Conservation (phyloP, 2,113 vertebrate genomes). For the Patagioenas fasciata region DNA sequence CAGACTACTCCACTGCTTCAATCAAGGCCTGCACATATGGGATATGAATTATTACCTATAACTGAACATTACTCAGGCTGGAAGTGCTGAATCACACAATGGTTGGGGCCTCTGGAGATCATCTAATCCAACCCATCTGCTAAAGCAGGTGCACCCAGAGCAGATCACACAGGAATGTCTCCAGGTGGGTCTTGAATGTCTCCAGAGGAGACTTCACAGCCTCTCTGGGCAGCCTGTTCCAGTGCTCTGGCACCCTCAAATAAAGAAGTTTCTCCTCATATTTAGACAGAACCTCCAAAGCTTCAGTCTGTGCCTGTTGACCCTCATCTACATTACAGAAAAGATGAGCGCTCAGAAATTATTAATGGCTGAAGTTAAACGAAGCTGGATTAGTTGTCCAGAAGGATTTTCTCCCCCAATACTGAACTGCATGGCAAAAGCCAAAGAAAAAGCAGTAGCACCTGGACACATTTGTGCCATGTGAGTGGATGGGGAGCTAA, state of each 20-base stretch:
- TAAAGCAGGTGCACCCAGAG: too few species aligned
- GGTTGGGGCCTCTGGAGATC: too few species aligned
- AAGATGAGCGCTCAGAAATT: background rate
- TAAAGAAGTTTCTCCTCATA: too few species aligned
- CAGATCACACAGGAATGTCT: too few species aligned
- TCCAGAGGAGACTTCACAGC: too few species aligned
- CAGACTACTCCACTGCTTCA: background rate
- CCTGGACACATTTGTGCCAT: fast-evolving
- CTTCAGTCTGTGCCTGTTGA: too few species aligned
- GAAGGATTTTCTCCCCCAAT: fast-evolving
- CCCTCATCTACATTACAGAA: background rate
- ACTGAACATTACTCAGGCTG: background rate
- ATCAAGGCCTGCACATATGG: background rate
- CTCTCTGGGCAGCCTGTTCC: too few species aligned
- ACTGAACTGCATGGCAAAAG: background rate
- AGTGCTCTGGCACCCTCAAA: too few species aligned
- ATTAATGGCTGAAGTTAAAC: background rate
- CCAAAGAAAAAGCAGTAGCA: background rate
- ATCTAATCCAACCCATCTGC: too few species aligned
- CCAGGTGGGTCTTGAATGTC: too few species aligned
- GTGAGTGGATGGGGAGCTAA: fast-evolving
- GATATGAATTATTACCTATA: background rate
- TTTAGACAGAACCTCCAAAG: too few species aligned
- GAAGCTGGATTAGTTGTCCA: background rate
- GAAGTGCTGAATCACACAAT: background rate